Evolutionary conservation across 2,113 vertebrate genomes (phyloP).

Genomic region (Uria lomvia): DNA sequence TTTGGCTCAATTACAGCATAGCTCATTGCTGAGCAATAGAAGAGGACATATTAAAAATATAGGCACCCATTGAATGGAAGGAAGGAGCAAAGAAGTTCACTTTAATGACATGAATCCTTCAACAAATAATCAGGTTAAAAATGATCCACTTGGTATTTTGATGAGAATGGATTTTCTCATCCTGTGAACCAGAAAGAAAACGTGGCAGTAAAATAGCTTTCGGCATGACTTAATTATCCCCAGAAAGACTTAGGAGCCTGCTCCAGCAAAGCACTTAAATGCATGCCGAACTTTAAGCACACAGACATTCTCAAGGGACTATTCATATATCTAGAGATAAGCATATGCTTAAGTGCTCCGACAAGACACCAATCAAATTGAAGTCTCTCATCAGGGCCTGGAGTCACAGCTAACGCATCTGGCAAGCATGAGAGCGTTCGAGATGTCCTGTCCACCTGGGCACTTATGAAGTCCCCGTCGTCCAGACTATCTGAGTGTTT

Average conservation of each 20-base stretch:
- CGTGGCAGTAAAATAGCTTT: constrained; percentile 46
- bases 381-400: constrained; percentile 3
- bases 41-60: neutral
- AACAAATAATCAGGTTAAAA: constrained; percentile 65
- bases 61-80: neutral
- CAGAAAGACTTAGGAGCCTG: constrained; percentile 48
- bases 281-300: constrained; percentile 17
- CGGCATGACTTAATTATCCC: constrained; percentile 58
- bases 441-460: constrained; percentile 6
- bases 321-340: constrained; percentile 45
- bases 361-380: constrained; percentile 15
- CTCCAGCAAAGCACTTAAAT: constrained; percentile 51
- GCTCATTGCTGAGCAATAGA: neutral
- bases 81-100: constrained; percentile 2
- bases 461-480: rapidly evolving
- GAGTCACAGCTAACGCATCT: neutral
- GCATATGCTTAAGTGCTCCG: constrained; percentile 36
- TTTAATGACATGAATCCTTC: constrained; percentile 18
- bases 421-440: rapidly evolving
- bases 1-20: constrained; percentile 18
- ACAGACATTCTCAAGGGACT: constrained; percentile 27
- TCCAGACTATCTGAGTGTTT: neutral
- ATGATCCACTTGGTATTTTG: constrained; percentile 60
- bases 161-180: constrained; percentile 73
- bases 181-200: constrained; percentile 68